Evolutionary conservation across 2,113 vertebrate genomes (phyloP).

Genomic region (Neoarius graeffei): DNA sequence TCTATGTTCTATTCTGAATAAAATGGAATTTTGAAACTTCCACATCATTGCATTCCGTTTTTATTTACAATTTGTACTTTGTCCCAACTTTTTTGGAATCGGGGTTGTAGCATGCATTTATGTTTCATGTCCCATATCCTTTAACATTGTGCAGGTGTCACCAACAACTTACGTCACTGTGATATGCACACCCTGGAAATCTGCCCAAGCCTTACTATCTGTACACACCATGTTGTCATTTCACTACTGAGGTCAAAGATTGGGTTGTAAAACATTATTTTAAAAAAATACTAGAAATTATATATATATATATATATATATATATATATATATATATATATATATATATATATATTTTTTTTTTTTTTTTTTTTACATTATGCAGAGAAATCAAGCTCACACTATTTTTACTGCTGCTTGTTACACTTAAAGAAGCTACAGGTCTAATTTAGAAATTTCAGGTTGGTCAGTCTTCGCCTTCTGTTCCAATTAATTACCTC

Average conservation of each 20-base stretch:
- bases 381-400: constrained; percentile 16
- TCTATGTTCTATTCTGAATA: too few relatives aligned
- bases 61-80: too few relatives aligned
- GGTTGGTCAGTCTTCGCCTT: constrained; percentile 27
- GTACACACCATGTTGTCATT: not conserved
- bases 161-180: constrained; percentile 5
- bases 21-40: too few relatives aligned
- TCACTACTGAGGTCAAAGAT: constrained; percentile 6
- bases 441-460: constrained; percentile 38
- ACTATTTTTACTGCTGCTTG: constrained; percentile 11
- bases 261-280: not conserved
- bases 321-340: not conserved
- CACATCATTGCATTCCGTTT: too few relatives aligned
- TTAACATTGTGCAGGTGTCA: constrained; percentile 46
- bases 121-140: too few relatives aligned
- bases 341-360: too few relatives aligned
- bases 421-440: constrained; percentile 30
- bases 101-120: too few relatives aligned
- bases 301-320: not conserved
- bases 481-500: constrained; percentile 44
- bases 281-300: not conserved
- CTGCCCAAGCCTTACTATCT: not conserved
- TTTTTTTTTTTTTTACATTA: not conserved
- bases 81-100: too few relatives aligned
- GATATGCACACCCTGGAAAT: not conserved